Conservation (phyloP, 2,113 vertebrate genomes). For the Myotis davidii region DNA sequence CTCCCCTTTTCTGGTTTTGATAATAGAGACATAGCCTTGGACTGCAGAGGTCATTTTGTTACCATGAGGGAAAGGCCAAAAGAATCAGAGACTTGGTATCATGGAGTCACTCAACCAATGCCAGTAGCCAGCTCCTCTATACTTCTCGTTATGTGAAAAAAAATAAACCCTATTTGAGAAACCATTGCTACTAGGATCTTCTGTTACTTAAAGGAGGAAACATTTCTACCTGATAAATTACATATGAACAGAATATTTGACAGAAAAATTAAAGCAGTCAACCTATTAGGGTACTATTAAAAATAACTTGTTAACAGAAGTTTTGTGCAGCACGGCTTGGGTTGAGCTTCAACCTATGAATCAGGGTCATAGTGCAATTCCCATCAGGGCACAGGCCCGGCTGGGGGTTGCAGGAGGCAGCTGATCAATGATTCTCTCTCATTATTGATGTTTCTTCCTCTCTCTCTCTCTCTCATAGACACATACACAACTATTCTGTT, state of each 20-base stretch:
- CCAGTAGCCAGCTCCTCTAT: background rate
- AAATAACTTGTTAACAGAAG: slow-evolving; percentile 14
- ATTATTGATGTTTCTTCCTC: no score
- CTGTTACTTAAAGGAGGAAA: slow-evolving; percentile 28
- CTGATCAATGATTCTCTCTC: no score
- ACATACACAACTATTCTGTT: no score
- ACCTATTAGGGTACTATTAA: background rate
- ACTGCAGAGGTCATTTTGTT: background rate
- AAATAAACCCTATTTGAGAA: background rate
- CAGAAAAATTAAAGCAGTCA: slow-evolving; percentile 21
- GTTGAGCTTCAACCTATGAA: no score
- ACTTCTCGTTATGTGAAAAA: background rate
- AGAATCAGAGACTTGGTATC: background rate
- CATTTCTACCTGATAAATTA: background rate
- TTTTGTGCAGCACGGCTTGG: background rate
- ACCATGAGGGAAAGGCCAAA: background rate
- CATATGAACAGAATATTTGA: background rate
- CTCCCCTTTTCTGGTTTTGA: background rate
- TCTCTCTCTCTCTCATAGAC: no score
- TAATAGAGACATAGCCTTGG: background rate
- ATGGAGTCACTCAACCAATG: background rate
- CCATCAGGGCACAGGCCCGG: no score
- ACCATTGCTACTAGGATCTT: background rate
- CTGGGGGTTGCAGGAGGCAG: no score
- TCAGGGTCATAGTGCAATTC: no score